Evolutionary conservation across 2,797 vertebrate species (phyloP), one percentile per base, ranked within the genome.

Genomic region (Anguilla anguilla): DNA sequence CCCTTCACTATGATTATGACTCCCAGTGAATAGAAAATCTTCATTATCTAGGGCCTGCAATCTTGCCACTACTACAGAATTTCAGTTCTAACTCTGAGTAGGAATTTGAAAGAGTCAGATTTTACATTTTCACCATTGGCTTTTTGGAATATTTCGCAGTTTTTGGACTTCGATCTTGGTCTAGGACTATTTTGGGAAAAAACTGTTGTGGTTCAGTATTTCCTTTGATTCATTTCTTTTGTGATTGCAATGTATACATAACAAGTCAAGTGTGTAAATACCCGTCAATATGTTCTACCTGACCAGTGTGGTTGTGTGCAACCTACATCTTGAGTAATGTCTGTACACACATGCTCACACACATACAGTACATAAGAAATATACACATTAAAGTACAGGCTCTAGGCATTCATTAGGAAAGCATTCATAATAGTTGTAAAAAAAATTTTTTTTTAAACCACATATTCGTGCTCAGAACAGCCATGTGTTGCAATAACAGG

Each of bases 401-500:
- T 69, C 25, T 59, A 59, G 1, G 17, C 57, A 59, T 59, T 19
- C 25, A 31, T 57, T 46, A 46, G 43, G 43, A 46, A 46, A 46
- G 43, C 11, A 55, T 55, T 55, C 19, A 28, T 57, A 74, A 81
- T 86, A 49, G 89, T 89, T 74, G 87, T 89, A 84, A 81, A n/a
- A 67, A 88, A 57, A 39, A 39, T 39, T 46, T 5, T 46, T 3
- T 39, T 43, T 43, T 43, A 43, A 43, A 43, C 43, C 53, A 81
- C 82, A 88, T 77, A 86, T 7, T 85, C 88, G 67, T 53, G 67
- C 84, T 11, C 77, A 87, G 13, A 72, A 35, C 39, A 85, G 43
- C 31, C 67, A 89, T 91, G 88, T 91, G 77, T 91, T 85, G 59
- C 85, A 82, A 91, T 69, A 53, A 86, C 82, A 1, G 85, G 35